Conservation (phyloP, 2,888 invertebrate genomes). For the Sminthurinus aureus region DNA sequence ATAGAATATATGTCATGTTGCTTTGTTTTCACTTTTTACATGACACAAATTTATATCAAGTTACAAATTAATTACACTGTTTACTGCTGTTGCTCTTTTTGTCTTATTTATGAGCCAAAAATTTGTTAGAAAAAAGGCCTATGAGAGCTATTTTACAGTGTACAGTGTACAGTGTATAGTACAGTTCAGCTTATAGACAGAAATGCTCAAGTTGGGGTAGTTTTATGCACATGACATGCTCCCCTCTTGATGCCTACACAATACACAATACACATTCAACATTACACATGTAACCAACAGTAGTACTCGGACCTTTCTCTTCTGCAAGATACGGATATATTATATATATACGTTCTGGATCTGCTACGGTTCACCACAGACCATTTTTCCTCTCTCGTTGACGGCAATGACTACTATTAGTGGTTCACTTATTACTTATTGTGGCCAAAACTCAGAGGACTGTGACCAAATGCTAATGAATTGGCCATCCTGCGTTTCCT, state of each 20-base stretch:
- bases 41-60: too few relatives aligned
- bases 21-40: too few relatives aligned
- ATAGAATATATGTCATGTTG: too few relatives aligned
- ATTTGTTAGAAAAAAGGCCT: neutral
- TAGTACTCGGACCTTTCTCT: neutral
- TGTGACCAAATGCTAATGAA: constrained; percentile 45
- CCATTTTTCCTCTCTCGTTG: neutral
- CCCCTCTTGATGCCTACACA: too few relatives aligned
- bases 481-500: constrained; percentile 41
- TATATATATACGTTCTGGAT: too few relatives aligned
- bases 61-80: too few relatives aligned
- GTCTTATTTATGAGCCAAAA: neutral
- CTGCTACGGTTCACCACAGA: neutral
- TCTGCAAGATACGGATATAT: too few relatives aligned
- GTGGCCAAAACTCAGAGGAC: constrained; percentile 30
- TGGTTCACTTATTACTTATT: neutral
- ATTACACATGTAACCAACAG: neutral
- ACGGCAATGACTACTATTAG: neutral
- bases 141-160: too few relatives aligned
- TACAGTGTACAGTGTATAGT: too few relatives aligned
- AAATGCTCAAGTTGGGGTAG: neutral
- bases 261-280: too few relatives aligned
- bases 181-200: neutral
- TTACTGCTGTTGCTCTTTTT: neutral
- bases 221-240: neutral